A percentile compares a stretch with the other conserved stretches of the same genome.
Evolutionary conservation across 2,113 vertebrate genomes (phyloP).

Genomic region (Willisornis vidua): DNA sequence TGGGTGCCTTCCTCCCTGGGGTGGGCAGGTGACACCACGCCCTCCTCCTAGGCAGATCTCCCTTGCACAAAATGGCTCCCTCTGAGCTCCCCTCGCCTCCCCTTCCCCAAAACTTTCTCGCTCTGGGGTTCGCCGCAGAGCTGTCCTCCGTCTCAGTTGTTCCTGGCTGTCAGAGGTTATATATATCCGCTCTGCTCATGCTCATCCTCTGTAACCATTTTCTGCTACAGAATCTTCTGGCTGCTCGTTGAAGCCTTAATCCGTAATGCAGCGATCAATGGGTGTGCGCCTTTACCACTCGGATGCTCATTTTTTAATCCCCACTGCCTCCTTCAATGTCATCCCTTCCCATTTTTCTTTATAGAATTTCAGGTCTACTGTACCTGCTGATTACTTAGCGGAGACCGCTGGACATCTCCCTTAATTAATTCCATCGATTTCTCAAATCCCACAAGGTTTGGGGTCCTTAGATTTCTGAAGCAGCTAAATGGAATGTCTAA

Average conservation of each 20-base stretch:
- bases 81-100: accelerated
- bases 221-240: constrained; percentile 68
- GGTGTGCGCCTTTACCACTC: constrained; percentile 66
- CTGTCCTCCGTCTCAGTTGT: constrained; percentile 43
- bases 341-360: constrained; percentile 78
- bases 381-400: constrained; percentile 79
- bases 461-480: constrained; percentile 77
- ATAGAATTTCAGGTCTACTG: constrained; percentile 77
- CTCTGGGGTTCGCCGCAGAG: constrained; percentile 40
- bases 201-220: constrained; percentile 69
- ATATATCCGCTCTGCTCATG: constrained; percentile 57
- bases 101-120: constrained; percentile 9
- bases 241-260: constrained; percentile 74
- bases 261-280: constrained; percentile 73
- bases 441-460: constrained; percentile 73
- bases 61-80: constrained; percentile 24
- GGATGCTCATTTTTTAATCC: constrained; percentile 78
- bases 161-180: constrained; percentile 66
- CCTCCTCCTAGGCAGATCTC: background rate
- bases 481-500: constrained; percentile 80
- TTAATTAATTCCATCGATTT: constrained; percentile 82
- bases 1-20: background rate
- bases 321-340: constrained; percentile 71
- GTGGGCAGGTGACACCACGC: background rate
- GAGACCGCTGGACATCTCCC: constrained; percentile 74